Evolutionary conservation across 1,140 invertebrate genomes (phyloP), one percentile per base, ranked within the genome.

Genomic region (Sycobia sp.): DNA sequence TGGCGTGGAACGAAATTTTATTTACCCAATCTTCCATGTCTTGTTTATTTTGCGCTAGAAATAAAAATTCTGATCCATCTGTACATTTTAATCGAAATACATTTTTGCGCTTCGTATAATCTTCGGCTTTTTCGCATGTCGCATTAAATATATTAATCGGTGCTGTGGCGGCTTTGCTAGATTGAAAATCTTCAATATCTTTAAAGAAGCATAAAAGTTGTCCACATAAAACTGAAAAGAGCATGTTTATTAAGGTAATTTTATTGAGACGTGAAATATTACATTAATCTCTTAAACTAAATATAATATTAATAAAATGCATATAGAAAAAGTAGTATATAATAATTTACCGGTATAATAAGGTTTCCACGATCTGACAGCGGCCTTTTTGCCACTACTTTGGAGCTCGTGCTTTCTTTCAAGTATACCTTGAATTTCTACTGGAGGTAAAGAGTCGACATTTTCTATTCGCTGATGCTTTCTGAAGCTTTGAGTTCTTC

Each of bases 151-250:
- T 91, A 50, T 91, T 93, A 5, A 98, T 88, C 0, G 96, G 96
- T 0, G 96, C 90, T 3, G 90, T 89, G 0, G 93, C 90, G 0
- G 93, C 93, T 82, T 97, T 96, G 69, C 90, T 89, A 59, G 89
- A 87, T 43, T 87, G 83, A 80, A 97, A 98, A 84, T 96, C 95
- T 64, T 91, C 89, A 71, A 93, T 90, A 76, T 97, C 96, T 76
- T 96, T 95, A 84, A 98, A 99, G 89, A 99, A 99, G 82, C 96
- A 98, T 22, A 99, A 82, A 61, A 98, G 79, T 77, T 99, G 96
- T 0, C 96, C 96, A 76, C 95, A 98, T 1, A 99, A 83, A 27
- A 98, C 96, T 68, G 73, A 9, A 75, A 70, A 61, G n/a, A n/a
- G n/a, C n/a, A 56, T 11, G n/a, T n/a, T n/a, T n/a, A n/a, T n/a